Conservation (phyloP, 2,113 vertebrate species). For the Rhea americana region DNA sequence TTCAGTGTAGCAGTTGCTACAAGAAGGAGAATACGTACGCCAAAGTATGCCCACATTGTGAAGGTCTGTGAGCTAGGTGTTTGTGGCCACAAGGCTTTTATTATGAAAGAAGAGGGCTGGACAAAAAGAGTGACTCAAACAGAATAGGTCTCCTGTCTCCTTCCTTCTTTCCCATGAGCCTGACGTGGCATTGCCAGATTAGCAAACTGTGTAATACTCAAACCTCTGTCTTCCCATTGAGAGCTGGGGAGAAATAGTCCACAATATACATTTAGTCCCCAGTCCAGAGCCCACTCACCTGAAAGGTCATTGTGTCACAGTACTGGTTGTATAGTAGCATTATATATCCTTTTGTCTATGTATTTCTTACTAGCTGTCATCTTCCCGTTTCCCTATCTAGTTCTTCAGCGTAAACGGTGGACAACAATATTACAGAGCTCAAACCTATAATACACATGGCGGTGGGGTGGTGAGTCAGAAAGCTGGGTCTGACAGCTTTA, state of each 20-base stretch:
- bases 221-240: neutral
- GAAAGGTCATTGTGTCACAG: neutral
- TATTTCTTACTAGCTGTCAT: neutral
- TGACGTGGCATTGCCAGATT: neutral
- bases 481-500: neutral
- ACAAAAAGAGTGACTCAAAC: neutral
- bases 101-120: neutral
- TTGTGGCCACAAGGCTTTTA: slow-evolving; percentile 36
- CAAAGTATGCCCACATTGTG: neutral
- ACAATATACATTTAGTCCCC: accelerated
- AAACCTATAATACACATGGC: neutral
- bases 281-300: neutral
- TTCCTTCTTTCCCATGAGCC: neutral
- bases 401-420: neutral
- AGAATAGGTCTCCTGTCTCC: neutral
- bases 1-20: neutral
- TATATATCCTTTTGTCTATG: accelerated
- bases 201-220: neutral
- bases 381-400: neutral
- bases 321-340: accelerated
- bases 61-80: neutral
- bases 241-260: neutral
- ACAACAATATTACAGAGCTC: neutral
- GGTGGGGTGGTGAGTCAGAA: no score
- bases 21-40: neutral